phyloP scores from a whole-genome alignment of 2,797 vertebrate genomes.

The Peromyscus aztecus region DNA sequence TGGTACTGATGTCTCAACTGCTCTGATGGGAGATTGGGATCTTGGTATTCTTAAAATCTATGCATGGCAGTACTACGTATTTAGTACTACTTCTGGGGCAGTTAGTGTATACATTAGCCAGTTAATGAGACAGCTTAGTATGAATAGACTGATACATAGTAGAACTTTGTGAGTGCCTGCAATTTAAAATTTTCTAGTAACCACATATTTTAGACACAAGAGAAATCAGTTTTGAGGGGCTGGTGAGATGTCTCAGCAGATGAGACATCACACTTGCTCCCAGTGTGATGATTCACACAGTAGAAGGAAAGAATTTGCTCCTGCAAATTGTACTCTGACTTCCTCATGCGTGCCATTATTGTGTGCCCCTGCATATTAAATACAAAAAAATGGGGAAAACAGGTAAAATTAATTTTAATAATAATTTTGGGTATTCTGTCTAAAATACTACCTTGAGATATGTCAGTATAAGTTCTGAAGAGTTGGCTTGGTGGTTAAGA shows the following conservation, averaged over 20 bases:
- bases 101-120: not conserved
- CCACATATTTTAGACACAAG: not conserved
- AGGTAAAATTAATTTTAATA: slow-evolving; percentile 43
- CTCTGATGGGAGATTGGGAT: not conserved
- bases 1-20: not conserved
- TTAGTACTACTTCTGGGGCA: not conserved
- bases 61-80: not conserved
- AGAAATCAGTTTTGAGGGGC: not conserved
- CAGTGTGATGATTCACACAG: not conserved
- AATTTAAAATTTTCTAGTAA: slow-evolving; percentile 36
- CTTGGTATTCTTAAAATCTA: not conserved
- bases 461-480: not conserved
- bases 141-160: not conserved
- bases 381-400: not conserved
- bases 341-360: not conserved
- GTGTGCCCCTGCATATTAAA: not conserved
- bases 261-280: not conserved
- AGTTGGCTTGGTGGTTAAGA: not conserved
- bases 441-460: slow-evolving; percentile 51
- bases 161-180: not conserved
- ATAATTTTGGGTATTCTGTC: not conserved
- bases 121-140: not conserved
- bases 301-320: not conserved
- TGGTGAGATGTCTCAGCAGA: not conserved
- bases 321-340: not conserved